Conservation (phyloP, 2,113 vertebrate genomes). For the Regulus satrapa region DNA sequence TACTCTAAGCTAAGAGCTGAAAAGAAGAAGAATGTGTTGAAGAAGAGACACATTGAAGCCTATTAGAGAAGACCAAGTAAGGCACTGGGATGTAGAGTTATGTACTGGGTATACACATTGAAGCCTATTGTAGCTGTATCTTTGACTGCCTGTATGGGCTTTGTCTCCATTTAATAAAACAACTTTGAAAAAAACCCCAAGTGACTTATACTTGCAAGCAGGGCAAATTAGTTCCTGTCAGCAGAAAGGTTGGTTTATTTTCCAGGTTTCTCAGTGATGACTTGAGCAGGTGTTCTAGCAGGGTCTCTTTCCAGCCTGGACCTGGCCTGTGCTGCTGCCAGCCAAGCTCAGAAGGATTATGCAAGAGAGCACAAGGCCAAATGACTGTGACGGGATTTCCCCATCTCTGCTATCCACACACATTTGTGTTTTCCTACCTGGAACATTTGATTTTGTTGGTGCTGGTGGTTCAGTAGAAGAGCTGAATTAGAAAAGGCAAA, state of each 20-base stretch:
- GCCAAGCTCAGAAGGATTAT: neutral
- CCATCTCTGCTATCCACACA: neutral
- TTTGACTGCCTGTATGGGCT: neutral
- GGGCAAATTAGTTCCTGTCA: neutral
- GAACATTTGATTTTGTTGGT: neutral
- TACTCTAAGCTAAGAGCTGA: neutral
- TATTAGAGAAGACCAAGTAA: neutral
- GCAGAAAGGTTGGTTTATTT: neutral
- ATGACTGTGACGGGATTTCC: neutral
- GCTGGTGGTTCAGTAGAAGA: neutral
- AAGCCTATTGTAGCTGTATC: neutral
- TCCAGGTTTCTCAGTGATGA: neutral
- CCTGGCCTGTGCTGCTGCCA: neutral
- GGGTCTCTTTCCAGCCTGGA: neutral
- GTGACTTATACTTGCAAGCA: neutral
- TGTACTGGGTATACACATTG: fast-evolving
- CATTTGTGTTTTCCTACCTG: neutral
- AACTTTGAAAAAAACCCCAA: neutral
- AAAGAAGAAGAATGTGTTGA: neutral
- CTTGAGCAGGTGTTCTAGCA: neutral
- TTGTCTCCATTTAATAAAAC: neutral
- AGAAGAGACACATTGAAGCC: neutral
- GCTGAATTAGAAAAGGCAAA: neutral
- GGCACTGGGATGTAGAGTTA: neutral
- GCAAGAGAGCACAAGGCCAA: neutral